Conservation (phyloP, 2,888 invertebrate species). For the Dasysyrphus albostriatus region DNA sequence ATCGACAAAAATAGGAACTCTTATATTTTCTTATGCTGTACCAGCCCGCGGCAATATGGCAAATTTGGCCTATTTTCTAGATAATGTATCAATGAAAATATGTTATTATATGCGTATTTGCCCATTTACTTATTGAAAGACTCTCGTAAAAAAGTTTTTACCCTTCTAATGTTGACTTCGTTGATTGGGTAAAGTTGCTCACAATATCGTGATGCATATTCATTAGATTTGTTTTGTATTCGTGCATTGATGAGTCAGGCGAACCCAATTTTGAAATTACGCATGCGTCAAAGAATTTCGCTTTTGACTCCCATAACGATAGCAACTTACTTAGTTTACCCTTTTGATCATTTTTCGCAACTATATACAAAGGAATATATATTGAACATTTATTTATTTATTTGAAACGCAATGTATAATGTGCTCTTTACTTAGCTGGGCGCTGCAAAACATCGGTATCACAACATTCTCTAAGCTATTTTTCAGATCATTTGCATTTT, state of each 20-base stretch:
- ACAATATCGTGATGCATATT: constrained; percentile 92
- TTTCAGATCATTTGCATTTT: constrained; percentile 96
- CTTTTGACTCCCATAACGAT: constrained; percentile 98
- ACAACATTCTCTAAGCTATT: constrained; percentile 97
- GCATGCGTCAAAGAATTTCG: constrained; percentile 92
- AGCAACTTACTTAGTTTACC: constrained; percentile 96
- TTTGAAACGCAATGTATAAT: neutral
- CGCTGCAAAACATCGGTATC: constrained; percentile 98
- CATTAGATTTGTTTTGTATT: constrained; percentile 93
- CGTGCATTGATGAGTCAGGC: constrained; percentile 94
- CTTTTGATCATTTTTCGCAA: constrained; percentile 94
- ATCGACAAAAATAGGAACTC: no score
- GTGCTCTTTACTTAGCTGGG: constrained; percentile 88
- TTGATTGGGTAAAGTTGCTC: constrained; percentile 90
- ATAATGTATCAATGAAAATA: no score
- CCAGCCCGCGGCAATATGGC: no score
- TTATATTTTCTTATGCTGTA: no score
- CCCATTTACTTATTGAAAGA: neutral
- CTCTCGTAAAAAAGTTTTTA: constrained; percentile 77
- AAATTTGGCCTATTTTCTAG: no score
- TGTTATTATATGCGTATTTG: neutral
- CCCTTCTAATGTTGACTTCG: constrained; percentile 93
- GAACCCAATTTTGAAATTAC: constrained; percentile 94
- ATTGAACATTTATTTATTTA: neutral
- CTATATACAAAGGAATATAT: constrained; percentile 83